phyloP scores from a whole-genome alignment of 2,888 invertebrate genomes.

The Apoda limacodes region DNA sequence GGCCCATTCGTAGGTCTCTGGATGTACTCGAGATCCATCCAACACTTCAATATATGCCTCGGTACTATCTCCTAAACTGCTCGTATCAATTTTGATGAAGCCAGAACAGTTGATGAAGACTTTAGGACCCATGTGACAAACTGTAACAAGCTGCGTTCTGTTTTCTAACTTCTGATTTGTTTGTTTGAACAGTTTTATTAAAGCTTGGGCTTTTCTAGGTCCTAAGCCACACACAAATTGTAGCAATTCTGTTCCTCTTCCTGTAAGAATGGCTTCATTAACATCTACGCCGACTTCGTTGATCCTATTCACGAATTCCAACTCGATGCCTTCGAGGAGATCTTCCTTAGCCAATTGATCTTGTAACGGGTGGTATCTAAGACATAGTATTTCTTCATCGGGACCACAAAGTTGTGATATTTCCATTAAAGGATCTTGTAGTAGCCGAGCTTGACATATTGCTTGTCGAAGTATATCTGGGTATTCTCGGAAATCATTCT shows the following conservation, averaged over 20 bases:
- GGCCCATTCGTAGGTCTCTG: constrained; percentile 99
- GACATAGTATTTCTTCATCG: constrained; percentile 96
- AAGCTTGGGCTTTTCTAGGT: constrained; percentile 90
- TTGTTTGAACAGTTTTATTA: constrained; percentile 88
- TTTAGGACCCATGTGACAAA: constrained; percentile 97
- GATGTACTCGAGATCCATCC: constrained; percentile 98
- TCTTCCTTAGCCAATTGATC: constrained; percentile 88
- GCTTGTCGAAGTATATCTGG: constrained; percentile 92
- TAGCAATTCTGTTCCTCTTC: constrained; percentile 87
- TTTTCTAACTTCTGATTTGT: constrained; percentile 94
- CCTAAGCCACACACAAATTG: constrained; percentile 99
- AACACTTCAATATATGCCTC: constrained; percentile 96
- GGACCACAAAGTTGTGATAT: constrained; percentile 95
- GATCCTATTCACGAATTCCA: constrained; percentile 94
- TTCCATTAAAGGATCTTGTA: constrained; percentile 97
- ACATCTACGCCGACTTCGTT: constrained; percentile 99
- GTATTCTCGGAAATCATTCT: constrained; percentile 92
- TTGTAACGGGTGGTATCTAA: constrained; percentile 90
- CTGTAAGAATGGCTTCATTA: constrained; percentile 90
- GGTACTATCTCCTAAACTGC: constrained; percentile 92
- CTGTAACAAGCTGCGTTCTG: constrained; percentile 93
- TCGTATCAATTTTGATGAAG: constrained; percentile 98
- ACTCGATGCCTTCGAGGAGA: constrained; percentile 83
- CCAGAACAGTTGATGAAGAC: constrained; percentile 99
- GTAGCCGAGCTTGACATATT: constrained; percentile 88